Evolutionary conservation across 2,888 invertebrate species (phyloP).

Genomic region (Aphelenchoides bicaudatus): DNA sequence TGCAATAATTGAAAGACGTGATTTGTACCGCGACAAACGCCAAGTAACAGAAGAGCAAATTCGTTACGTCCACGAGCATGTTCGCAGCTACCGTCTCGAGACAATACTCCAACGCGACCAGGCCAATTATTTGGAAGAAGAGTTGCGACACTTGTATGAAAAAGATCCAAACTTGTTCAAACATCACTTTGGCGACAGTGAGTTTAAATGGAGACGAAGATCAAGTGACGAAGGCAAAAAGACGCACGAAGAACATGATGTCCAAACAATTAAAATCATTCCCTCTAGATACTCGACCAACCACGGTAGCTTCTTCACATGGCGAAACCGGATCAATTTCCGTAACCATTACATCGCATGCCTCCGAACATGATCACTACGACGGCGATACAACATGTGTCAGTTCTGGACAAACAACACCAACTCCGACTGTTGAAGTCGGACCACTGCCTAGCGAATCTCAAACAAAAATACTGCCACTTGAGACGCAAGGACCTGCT

Average conservation of each 20-base stretch:
- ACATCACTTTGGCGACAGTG: conserved; percentile 9
- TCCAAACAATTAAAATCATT: conserved; percentile 7
- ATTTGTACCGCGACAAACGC: conserved; percentile 19
- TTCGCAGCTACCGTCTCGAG: conserved; percentile 23
- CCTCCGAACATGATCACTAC: conserved; percentile 12
- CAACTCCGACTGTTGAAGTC: conserved; percentile 14
- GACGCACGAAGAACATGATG: neutral
- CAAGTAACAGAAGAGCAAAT: conserved; percentile 21
- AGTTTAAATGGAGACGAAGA: conserved; percentile 6
- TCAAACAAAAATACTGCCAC: too few relatives aligned
- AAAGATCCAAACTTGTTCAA: conserved; percentile 14
- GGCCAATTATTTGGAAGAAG: neutral
- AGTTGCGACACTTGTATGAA: conserved; percentile 13
- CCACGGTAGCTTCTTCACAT: conserved; percentile 4
- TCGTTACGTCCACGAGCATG: conserved; percentile 22
- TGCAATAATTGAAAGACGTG: conserved; percentile 22
- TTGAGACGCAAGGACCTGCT: too few relatives aligned
- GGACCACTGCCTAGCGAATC: neutral
- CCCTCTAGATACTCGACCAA: neutral
- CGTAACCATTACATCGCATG: neutral
- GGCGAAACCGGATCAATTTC: conserved; percentile 16
- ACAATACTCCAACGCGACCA: conserved; percentile 21
- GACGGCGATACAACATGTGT: conserved; percentile 3
- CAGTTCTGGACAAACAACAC: conserved; percentile 5
- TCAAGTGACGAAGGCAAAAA: neutral